Percentiles rank a stretch among this genome's conserved stretches.
phyloP scores from a whole-genome alignment of 2,797 vertebrate genomes.

The Poliocrania exsul region DNA sequence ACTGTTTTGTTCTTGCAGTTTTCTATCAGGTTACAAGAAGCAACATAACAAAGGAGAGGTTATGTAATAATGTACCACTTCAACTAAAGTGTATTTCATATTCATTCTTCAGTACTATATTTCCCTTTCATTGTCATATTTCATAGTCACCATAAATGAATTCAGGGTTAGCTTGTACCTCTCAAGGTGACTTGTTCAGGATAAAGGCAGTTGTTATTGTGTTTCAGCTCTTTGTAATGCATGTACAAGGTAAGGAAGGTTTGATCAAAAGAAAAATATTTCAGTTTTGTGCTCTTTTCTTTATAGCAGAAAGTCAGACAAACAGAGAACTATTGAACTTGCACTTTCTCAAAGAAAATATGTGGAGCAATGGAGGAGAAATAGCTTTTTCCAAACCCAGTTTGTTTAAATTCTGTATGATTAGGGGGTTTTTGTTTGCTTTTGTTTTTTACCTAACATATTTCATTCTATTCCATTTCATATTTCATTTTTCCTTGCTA shows the following conservation, averaged over 20 bases:
- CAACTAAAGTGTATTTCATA: slow-evolving; percentile 10
- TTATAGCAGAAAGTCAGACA: not conserved
- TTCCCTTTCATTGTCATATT: slow-evolving; percentile 23
- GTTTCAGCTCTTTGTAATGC: slow-evolving; percentile 22
- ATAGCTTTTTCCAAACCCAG: not conserved
- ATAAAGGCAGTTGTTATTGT: slow-evolving; percentile 28
- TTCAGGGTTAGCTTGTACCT: slow-evolving; percentile 13
- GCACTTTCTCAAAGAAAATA: not conserved
- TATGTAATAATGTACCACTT: slow-evolving; percentile 2
- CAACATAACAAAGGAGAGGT: not conserved
- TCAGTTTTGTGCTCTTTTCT: not conserved
- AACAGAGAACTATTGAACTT: not conserved
- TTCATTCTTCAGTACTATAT: not conserved
- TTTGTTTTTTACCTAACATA: not conserved
- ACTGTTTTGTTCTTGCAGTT: not conserved
- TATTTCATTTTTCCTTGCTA: not conserved
- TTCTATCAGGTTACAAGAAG: not conserved
- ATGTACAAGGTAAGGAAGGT: not conserved
- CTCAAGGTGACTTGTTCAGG: slow-evolving; percentile 47
- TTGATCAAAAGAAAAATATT: slow-evolving; percentile 38
- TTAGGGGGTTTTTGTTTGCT: not conserved
- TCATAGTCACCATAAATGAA: slow-evolving; percentile 37
- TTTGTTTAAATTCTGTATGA: not conserved
- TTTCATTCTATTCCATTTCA: too few species aligned
- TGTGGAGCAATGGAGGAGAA: not conserved